Evolutionary conservation across 2,797 vertebrate genomes (phyloP).

Genomic region (Melanogrammus aeglefinus): DNA sequence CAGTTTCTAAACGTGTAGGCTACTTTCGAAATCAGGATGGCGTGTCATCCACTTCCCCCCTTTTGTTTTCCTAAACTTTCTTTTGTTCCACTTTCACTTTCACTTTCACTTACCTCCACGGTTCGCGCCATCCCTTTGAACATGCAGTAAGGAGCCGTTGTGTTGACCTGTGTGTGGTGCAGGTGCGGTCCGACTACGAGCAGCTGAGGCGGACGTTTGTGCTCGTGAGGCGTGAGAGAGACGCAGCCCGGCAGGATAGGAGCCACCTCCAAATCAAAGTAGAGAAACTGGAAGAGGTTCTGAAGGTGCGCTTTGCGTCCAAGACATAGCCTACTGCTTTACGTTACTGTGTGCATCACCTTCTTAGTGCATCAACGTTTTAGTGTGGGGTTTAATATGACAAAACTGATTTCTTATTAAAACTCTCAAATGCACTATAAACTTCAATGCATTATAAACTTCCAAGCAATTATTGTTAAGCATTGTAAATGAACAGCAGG

Average conservation of each 20-base stretch:
- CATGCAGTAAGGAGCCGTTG: not conserved
- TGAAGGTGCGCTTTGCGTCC: constrained; percentile 77
- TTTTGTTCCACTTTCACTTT: not conserved
- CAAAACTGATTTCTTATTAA: not conserved
- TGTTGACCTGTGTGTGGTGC: not conserved
- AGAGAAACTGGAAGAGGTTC: constrained; percentile 90
- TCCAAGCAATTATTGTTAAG: not conserved
- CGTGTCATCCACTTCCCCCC: not conserved
- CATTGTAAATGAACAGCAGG: not conserved
- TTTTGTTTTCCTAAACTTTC: not conserved
- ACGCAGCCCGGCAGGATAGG: constrained; percentile 79
- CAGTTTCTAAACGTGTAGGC: too few relatives aligned
- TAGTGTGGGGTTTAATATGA: not conserved
- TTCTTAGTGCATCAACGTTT: not conserved
- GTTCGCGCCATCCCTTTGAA: too few relatives aligned
- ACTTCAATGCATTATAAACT: not conserved
- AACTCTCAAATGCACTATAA: not conserved
- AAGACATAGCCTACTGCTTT: not conserved
- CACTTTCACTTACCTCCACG: not conserved
- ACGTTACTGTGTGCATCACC: not conserved
- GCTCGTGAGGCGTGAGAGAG: constrained; percentile 77
- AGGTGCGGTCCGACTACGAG: constrained; percentile 85
- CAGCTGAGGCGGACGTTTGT: constrained; percentile 71
- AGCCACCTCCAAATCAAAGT: constrained; percentile 84
- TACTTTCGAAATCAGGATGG: not conserved